Evolutionary conservation across 1,140 invertebrate genomes (phyloP), one percentile per base, ranked within the genome.

Genomic region (Drosophila nebulosa): DNA sequence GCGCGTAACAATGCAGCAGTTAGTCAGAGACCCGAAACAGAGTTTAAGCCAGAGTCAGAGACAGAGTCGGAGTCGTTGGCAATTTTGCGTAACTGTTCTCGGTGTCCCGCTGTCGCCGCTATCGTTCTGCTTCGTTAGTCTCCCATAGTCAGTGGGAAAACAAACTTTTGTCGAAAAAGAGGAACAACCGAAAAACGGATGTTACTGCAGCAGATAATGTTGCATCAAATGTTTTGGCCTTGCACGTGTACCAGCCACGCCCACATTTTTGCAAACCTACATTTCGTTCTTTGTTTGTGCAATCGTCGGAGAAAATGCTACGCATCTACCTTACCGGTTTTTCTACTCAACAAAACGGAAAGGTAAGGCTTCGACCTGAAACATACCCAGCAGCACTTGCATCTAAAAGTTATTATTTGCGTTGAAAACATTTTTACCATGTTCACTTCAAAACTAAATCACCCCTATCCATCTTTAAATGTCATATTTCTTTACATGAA

Each of bases 11-110:
- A 85, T 72, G 73, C 75, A 46, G 39, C 39, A 46, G 39, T 46
- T 46, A 46, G 39, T 46, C 39, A 46, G 39, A 46, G 39, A 46
- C 16, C 16, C 16, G 39, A 46, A 21, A 46, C 39, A 10, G 39
- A 46, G 39, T 21, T 46, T 10, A 7, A 46, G 39, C 3, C 3
- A 10, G 30, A 32, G 30, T 3, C 30, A 60, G 68, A 76, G 73
- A 85, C 10, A 9, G 27, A 30, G 7, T 30, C 27, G 56, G 65
- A 79, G 73, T 85, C 69, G 80, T 74, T 79, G 76, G 80, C 76
- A 85, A 85, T 85, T 79, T 85, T 74, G 80, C 80, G 80, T 85
- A 85, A 85, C 80, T 85, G 30, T 32, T 32, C 30, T 12, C 74
- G 42, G 42, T 70, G 67, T 64, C 63, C 53, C 30, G 30, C 30